A percentile compares a stretch with the other conserved stretches of the same genome.
phyloP scores from a whole-genome alignment of 2,888 invertebrate genomes.

The Melanotus villosus region DNA sequence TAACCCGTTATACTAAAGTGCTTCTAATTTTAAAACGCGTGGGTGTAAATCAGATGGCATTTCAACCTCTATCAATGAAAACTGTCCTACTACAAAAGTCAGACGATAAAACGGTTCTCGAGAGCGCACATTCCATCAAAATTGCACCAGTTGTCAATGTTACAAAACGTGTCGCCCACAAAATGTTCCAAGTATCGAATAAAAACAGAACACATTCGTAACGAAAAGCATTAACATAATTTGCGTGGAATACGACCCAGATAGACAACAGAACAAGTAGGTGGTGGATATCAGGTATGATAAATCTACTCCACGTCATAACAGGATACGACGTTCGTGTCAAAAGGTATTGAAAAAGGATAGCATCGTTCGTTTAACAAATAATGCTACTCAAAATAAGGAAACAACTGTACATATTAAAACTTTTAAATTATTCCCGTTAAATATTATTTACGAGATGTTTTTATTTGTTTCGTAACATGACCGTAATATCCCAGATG shows the following conservation, averaged over 20 bases:
- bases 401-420: no score
- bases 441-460: no score
- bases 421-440: no score
- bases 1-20: no score
- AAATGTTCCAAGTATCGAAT: constrained; percentile 20
- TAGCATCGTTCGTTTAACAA: not conserved
- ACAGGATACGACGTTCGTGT: not conserved
- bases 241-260: constrained; percentile 38
- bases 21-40: no score
- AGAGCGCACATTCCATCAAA: not conserved
- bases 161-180: constrained; percentile 31
- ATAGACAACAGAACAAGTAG: constrained; percentile 28
- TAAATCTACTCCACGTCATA: constrained; percentile 12
- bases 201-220: constrained; percentile 24
- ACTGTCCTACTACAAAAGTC: not conserved
- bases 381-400: no score
- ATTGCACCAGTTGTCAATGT: constrained; percentile 13
- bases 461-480: no score
- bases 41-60: no score
- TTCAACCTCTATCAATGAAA: no score
- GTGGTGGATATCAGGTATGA: constrained; percentile 17
- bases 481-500: no score
- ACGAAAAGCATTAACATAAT: constrained; percentile 36
- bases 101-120: not conserved
- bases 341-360: not conserved